Evolutionary conservation across 1,140 invertebrate genomes (phyloP), one percentile per base, ranked within the genome.

Genomic region (Chymomyza costata): DNA sequence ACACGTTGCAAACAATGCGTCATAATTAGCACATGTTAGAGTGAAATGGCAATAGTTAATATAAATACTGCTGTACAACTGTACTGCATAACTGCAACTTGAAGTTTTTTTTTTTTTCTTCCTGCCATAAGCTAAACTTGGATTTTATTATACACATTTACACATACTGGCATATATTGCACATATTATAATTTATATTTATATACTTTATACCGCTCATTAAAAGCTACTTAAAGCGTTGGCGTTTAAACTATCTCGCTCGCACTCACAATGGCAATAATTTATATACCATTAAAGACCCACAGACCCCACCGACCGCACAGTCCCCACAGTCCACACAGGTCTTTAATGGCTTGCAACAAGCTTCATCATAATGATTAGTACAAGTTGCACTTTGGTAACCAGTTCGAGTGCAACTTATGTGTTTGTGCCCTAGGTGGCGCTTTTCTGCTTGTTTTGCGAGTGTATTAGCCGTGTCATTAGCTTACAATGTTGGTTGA

Each of bases 161-260:
- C 15, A 51, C 58, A 62, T 21, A 43, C 57, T 62, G 13, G 35
- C 21, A 16, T 31, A 17, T 31, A 30, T 32, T 51, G 48, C 19
- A 61, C 51, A 71, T 78, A 80, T 78, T 71, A 80, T 71, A 80
- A 78, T 78, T n/a, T n/a, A n/a, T 71, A 78, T 78, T 78, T 80
- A 78, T 78, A 80, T 80, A 69, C 51, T 49, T 56, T 56, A 17
- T 38, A 62, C 10, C 48, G 66, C 73, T 73, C 55, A 78, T 78
- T 78, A 78, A 71, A 78, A 80, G 34, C 71, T 71, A 67, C 73
- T 78, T 71, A 63, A 52, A 58, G 3, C 3, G 21, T 8, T 5
- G 21, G 21, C 21, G 8, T 8, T 25, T 25, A 25, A 8, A 8
- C 21, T 8, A 25, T 25, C 21, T 25, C 21, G 3, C 21, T 25